phyloP scores from a whole-genome alignment of 2,888 invertebrate species.

The Lasius fuliginosus region DNA sequence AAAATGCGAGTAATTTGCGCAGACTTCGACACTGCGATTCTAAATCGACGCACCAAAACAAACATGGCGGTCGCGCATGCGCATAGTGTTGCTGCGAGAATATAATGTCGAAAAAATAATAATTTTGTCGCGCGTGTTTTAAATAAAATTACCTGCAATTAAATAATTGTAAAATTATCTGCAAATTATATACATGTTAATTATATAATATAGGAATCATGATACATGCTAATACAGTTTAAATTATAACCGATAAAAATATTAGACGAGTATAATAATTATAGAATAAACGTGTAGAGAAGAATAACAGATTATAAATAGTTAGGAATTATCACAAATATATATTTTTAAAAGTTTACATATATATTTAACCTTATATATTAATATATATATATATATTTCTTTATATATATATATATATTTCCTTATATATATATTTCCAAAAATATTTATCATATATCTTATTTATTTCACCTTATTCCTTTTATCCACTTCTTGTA shows the following conservation, averaged over 20 bases:
- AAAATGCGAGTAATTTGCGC: not conserved
- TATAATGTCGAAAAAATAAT: no score
- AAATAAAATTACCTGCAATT: not conserved
- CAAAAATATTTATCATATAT: slow-evolving; percentile 23
- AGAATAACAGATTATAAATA: not conserved
- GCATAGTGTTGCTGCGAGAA: not conserved
- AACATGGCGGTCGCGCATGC: not conserved
- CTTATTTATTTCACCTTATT: not conserved
- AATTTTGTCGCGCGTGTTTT: not conserved
- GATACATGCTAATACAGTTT: not conserved
- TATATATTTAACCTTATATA: not conserved
- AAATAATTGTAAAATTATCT: not conserved
- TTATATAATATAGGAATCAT: not conserved
- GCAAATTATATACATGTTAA: not conserved
- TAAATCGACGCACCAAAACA: not conserved
- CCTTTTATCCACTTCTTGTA: not conserved
- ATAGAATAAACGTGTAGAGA: not conserved
- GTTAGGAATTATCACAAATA: not conserved
- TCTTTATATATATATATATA: not conserved
- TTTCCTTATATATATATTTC: not conserved
- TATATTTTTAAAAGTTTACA: not conserved
- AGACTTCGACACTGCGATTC: not conserved
- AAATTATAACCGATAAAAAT: not conserved
- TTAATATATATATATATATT: not conserved
- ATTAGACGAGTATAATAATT: not conserved